Evolutionary conservation across 2,888 invertebrate genomes (phyloP).

Genomic region (Autographa pulchrina): DNA sequence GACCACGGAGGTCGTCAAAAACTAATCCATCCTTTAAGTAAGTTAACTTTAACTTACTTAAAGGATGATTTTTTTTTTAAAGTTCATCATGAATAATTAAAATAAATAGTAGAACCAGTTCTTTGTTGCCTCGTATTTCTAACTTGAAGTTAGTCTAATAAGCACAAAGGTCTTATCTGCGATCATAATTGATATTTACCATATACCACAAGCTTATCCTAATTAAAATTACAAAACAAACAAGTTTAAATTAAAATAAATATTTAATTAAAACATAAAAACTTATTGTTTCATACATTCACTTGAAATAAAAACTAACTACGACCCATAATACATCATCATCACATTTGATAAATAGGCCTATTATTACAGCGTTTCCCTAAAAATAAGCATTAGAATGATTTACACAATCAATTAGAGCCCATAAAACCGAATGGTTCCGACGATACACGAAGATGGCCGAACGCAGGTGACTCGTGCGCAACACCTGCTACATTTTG

Average conservation of each 20-base stretch:
- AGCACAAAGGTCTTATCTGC: no score
- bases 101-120: no score
- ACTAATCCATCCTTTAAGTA: no score
- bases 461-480: conserved; percentile 50
- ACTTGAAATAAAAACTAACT: conserved; percentile 8
- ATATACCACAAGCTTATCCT: neutral
- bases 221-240: neutral
- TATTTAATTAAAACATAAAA: neutral
- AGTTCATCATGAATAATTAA: no score
- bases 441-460: conserved; percentile 21
- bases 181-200: neutral
- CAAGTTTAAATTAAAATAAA: neutral
- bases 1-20: no score
- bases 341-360: conserved; percentile 23
- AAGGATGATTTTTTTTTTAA: no score
- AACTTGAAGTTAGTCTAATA: no score
- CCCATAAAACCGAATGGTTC: conserved; percentile 47
- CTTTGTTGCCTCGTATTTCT: no score
- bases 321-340: neutral
- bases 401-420: conserved; percentile 57
- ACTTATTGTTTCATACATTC: neutral
- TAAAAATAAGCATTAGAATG: conserved; percentile 43
- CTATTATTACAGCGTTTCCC: conserved; percentile 28
- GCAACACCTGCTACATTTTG: conserved; percentile 50
- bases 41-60: no score